A percentile compares a stretch with the other conserved stretches of the same genome.
phyloP scores from a whole-genome alignment of 2,888 invertebrate genomes.

The Cheilosia variabilis region DNA sequence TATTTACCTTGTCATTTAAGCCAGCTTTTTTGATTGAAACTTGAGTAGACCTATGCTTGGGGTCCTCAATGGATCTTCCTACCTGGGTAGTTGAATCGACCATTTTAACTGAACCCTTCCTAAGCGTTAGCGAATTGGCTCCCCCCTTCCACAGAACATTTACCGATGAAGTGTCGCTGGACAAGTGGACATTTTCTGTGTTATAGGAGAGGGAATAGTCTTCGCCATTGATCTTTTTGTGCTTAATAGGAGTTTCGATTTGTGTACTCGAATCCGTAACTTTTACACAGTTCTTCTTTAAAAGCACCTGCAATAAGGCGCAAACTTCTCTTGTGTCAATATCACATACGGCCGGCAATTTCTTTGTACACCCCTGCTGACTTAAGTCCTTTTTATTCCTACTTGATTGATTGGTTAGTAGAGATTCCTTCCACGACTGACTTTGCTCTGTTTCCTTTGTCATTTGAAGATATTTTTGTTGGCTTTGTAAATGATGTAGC shows the following conservation, averaged over 20 bases:
- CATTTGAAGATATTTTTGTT: conserved; percentile 29
- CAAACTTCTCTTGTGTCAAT: not conserved
- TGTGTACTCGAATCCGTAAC: conserved; percentile 35
- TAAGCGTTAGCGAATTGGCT: not conserved
- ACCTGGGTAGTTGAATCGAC: not conserved
- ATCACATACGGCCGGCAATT: not conserved
- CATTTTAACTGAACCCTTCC: not conserved
- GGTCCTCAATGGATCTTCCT: too few relatives aligned
- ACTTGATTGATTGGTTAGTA: not conserved
- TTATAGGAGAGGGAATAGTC: too few relatives aligned
- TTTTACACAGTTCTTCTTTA: not conserved
- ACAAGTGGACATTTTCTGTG: not conserved
- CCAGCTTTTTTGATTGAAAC: not conserved
- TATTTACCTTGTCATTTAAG: not conserved
- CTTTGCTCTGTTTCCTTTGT: not conserved
- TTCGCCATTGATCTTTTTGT: not conserved
- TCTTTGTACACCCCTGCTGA: not conserved
- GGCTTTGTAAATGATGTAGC: conserved; percentile 20
- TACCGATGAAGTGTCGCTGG: not conserved
- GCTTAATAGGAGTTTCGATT: conserved; percentile 11
- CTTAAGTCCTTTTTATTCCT: not conserved
- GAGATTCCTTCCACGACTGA: not conserved
- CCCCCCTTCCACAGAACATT: not conserved
- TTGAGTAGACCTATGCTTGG: not conserved
- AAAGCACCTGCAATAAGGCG: not conserved